Evolutionary conservation across 2,797 vertebrate species (phyloP).

Genomic region (Gouania willdenowi): DNA sequence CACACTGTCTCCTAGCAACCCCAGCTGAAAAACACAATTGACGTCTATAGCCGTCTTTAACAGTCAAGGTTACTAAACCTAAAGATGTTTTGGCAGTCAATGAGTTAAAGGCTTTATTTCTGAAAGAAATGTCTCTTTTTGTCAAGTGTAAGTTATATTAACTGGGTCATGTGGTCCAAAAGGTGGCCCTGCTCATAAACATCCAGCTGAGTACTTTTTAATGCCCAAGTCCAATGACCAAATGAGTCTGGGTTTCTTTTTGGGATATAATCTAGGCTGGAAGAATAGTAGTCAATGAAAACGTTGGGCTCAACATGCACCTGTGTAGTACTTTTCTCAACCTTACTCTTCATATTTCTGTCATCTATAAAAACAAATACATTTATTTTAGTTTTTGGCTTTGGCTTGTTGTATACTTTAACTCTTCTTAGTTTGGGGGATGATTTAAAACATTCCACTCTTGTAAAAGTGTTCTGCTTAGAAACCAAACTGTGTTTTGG

Average conservation of each 20-base stretch:
- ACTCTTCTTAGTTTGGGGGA: constrained; percentile 35
- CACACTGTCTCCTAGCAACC: too few species aligned
- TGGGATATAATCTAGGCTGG: constrained; percentile 10
- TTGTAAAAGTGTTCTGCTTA: constrained; percentile 54
- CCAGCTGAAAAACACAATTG: too few species aligned
- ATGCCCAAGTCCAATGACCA: constrained; percentile 23
- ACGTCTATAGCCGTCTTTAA: too few species aligned
- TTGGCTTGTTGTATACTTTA: constrained; percentile 42
- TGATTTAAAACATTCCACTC: constrained; percentile 63
- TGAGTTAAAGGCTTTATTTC: too few species aligned
- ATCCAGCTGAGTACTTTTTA: constrained; percentile 54
- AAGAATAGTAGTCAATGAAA: constrained; percentile 45
- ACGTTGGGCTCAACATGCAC: constrained; percentile 12
- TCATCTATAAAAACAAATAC: constrained; percentile 1
- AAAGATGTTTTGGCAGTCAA: too few species aligned
- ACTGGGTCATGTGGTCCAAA: constrained; percentile 40
- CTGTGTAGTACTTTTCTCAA: constrained; percentile 23
- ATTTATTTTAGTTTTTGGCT: constrained; percentile 42
- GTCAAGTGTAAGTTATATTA: constrained; percentile 13
- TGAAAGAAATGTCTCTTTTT: constrained; percentile 38
- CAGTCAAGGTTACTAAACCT: too few species aligned
- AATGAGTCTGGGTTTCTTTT: constrained; percentile 31
- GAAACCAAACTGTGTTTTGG: constrained; percentile 57
- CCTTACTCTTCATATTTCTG: constrained; percentile 21
- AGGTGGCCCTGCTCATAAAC: constrained; percentile 51